phyloP scores from a whole-genome alignment of 2,113 vertebrate genomes.

The Corydoras maculifer region DNA sequence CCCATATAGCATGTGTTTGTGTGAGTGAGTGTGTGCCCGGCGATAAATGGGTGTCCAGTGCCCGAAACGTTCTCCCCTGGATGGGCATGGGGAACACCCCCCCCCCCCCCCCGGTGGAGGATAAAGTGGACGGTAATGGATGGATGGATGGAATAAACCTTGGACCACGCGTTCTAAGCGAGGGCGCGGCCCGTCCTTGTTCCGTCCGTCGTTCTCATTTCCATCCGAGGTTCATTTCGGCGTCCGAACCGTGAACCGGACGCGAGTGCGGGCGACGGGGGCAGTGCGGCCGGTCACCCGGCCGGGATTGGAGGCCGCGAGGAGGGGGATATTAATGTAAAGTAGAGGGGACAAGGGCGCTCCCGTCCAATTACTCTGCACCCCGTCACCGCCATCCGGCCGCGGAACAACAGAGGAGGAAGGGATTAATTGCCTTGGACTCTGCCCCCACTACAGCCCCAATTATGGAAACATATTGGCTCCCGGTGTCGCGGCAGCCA shows the following conservation, averaged over 20 bases:
- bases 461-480: constrained; percentile 99
- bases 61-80: too few species aligned
- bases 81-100: too few species aligned
- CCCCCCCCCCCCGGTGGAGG: too few species aligned
- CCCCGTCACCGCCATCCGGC: constrained; percentile 87
- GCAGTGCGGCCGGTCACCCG: constrained; percentile 59
- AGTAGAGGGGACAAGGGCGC: constrained; percentile 87
- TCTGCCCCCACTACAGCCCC: constrained; percentile 93
- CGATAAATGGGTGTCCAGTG: too few species aligned
- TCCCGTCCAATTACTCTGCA: constrained; percentile 97
- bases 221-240: constrained; percentile 41
- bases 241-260: constrained; percentile 37
- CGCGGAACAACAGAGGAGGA: constrained; percentile 91
- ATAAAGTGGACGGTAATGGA: too few species aligned
- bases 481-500: constrained; percentile 86
- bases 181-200: not conserved
- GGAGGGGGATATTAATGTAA: constrained; percentile 97
- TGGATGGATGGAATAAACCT: too few species aligned
- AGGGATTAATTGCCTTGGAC: constrained; percentile 99
- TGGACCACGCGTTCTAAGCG: too few species aligned
- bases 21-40: too few species aligned
- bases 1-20: too few species aligned
- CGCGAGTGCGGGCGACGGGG: constrained; percentile 32
- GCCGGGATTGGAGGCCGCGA: constrained; percentile 84
- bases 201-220: constrained; percentile 34